Evolutionary conservation across 2,113 vertebrate species (phyloP), one percentile per base, ranked within the genome.

Genomic region (Ochotona princeps): DNA sequence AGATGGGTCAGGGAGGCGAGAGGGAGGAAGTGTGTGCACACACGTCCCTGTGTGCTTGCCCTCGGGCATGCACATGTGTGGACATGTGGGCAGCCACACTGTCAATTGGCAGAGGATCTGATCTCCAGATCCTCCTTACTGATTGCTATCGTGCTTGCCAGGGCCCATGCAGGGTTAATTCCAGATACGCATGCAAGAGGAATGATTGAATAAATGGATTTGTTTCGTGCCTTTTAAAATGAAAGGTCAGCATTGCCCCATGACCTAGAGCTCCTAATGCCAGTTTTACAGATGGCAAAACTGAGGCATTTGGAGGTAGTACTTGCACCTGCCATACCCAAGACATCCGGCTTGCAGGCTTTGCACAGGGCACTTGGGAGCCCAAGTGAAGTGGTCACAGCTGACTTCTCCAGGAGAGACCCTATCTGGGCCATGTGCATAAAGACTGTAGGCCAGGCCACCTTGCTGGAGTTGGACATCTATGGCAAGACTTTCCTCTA

Each of bases 211-310:
- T 26, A 26, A 65, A n/a, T 63, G 54, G 47, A 3, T 14, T 60
- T 44, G 12, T 49, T 87, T 13, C 4, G 67, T 10, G 17, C 69
- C 13, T 38, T 69, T 30, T 30, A 67, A 51, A 44, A 30, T 47
- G 73, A 86, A 87, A 66, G 80, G 26, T 76, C 67, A 23, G 54
- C 30, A 30, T 28, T 65, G 54, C 9, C 25, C 87, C 0, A 0
- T 38, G 89, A 20, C 54, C 76, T 82, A 32, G 4, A 3, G 28
- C 49, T 18, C 35, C 15, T 25, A 5, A 7, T 25, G 38, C 30
- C 47, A 72, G 17, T 93, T 89, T 80, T 75, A 81, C 44, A 93
- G 84, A 94, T 66, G 93, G 89, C 57, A 69, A 89, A 35, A n/a
- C 79, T 28, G 38, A 66, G 23, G 57, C 69, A 1, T 35, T 38